Evolutionary conservation across 2,113 vertebrate genomes (phyloP), one percentile per base, ranked within the genome.

Genomic region (Dipodomys stephensi): DNA sequence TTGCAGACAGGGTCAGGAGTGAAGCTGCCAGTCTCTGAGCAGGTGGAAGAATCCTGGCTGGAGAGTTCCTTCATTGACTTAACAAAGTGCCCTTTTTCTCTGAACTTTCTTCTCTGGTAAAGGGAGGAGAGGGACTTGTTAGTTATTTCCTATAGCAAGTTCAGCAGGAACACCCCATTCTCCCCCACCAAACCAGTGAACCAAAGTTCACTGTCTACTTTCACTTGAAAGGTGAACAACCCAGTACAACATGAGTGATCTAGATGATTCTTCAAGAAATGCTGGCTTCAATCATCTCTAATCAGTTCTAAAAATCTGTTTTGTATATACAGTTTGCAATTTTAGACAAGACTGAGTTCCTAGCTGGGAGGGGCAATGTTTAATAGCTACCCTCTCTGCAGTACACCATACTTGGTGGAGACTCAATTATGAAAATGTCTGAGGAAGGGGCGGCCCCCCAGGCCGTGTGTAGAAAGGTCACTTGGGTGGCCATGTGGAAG

Each of bases 191-290:
- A 11, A n/a, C 49, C 62, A 65, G 28, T 65, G 39, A 16, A 60
- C n/a, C 53, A 15, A 81, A 71, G 65, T 35, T 90, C 62, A 67
- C 46, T 44, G 13, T 12, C 53, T 39, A 44, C 18, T n/a, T 73
- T 81, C 25, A 71, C 78, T 28, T 68, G 62, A 35, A 16, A 68
- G 11, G 11, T n/a, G 22, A 3, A 53, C 62, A 35, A 46, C 35
- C 76, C 60, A 13, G 23, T 44, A 92, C 71, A 92, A 74, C 27
- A 0, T 3, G 16, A 46, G 7, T 13, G 67, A 32, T 69, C 23
- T 64, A 68, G 77, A 76, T 62, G 3, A 67, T 83, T 77, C 53
- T 67, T 16, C 32, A 89, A 92, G 91, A 84, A 91, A 78, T 44
- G 11, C 27, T 9, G 1, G 46, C 11, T 72, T 27, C 9, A 19